Evolutionary conservation across 2,797 vertebrate species (phyloP).

Genomic region (Falco biarmicus): DNA sequence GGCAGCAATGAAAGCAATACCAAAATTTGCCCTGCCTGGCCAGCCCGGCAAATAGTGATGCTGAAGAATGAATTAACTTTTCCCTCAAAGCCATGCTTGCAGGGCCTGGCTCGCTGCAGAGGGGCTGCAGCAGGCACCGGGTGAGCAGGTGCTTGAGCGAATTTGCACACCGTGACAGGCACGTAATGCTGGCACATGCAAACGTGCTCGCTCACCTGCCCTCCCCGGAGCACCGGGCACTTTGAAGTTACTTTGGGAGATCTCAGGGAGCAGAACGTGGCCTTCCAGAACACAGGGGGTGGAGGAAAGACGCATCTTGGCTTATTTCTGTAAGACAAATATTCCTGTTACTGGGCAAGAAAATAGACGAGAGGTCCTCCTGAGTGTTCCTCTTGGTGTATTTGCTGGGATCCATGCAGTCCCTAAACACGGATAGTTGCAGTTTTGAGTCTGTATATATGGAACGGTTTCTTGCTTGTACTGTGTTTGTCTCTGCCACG

Average conservation of each 20-base stretch:
- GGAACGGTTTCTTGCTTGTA: not conserved
- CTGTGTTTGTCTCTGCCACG: not conserved
- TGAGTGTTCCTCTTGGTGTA: not conserved
- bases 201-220: rapidly evolving
- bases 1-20: not conserved
- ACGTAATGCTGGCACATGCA: rapidly evolving
- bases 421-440: not conserved
- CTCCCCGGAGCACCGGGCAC: not conserved
- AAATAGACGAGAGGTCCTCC: not conserved
- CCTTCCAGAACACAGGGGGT: not conserved
- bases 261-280: rapidly evolving
- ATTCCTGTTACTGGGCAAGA: not conserved
- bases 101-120: no score
- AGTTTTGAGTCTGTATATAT: not conserved
- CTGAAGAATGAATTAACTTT: not conserved
- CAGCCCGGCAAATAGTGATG: not conserved
- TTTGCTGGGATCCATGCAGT: not conserved
- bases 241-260: not conserved
- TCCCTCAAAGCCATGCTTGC: not conserved
- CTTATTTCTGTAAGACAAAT: not conserved
- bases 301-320: not conserved
- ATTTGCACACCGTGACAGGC: rapidly evolving
- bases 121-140: not conserved
- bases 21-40: not conserved
- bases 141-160: not conserved